phyloP scores from a whole-genome alignment of 2,888 invertebrate species.

The Mongoloraphidia duomilia region DNA sequence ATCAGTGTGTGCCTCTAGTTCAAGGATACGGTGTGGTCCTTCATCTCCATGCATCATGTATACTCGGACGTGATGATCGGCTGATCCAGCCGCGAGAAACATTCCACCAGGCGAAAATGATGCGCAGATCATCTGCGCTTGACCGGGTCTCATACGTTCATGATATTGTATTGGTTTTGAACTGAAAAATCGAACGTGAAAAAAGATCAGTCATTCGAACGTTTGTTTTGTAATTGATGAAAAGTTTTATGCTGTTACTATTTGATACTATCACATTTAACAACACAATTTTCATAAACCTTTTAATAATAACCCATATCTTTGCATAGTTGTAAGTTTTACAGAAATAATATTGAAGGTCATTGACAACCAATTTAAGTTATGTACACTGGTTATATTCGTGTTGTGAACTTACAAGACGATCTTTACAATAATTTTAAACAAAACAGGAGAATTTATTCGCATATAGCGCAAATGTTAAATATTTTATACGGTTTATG shows the following conservation, averaged over 20 bases:
- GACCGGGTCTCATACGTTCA: slow-evolving; percentile 83
- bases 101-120: slow-evolving; percentile 79
- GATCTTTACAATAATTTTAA: too few relatives aligned
- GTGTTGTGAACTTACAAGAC: too few relatives aligned
- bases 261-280: background rate
- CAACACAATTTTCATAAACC: background rate
- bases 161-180: slow-evolving; percentile 82
- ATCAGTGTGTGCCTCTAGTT: slow-evolving; percentile 72
- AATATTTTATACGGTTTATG: too few relatives aligned
- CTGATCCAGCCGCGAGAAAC: slow-evolving; percentile 86
- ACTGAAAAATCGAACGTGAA: slow-evolving; percentile 30
- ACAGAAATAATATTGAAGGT: too few relatives aligned
- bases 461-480: too few relatives aligned
- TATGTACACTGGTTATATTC: too few relatives aligned
- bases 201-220: background rate
- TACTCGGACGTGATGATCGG: slow-evolving; percentile 87
- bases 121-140: slow-evolving; percentile 90
- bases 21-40: slow-evolving; percentile 61
- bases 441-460: too few relatives aligned
- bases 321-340: too few relatives aligned
- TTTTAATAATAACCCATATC: too few relatives aligned
- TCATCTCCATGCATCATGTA: slow-evolving; percentile 67
- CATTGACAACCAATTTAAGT: too few relatives aligned
- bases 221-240: background rate
- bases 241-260: too few relatives aligned